phyloP scores from a whole-genome alignment of 1,140 invertebrate genomes.

The Bicyclus anynana region DNA sequence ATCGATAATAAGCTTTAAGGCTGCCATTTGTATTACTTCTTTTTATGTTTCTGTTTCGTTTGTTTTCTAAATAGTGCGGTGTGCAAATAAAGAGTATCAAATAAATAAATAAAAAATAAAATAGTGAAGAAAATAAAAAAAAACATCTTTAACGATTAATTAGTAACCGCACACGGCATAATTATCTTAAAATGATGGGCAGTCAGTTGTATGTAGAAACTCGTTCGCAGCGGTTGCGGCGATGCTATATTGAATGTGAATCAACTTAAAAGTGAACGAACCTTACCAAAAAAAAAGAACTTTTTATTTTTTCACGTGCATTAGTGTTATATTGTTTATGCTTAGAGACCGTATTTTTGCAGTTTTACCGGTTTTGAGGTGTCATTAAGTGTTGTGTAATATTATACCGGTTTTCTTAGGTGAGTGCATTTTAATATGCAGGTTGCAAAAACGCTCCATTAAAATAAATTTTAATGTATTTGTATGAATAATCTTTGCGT shows the following conservation, averaged over 20 bases:
- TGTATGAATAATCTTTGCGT: no score
- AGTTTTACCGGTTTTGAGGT: not conserved
- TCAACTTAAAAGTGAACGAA: not conserved
- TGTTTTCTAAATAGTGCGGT: no score
- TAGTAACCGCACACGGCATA: conserved; percentile 1
- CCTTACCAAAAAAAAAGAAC: not conserved
- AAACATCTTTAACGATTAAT: not conserved
- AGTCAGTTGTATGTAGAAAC: conserved; percentile 23
- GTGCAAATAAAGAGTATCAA: no score
- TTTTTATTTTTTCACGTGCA: no score
- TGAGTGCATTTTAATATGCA: not conserved
- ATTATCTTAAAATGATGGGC: conserved; percentile 1
- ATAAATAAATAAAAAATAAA: not conserved
- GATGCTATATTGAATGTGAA: not conserved
- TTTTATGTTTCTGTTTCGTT: no score
- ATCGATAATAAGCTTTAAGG: no score
- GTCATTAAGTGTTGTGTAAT: not conserved
- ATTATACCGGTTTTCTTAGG: conserved; percentile 9
- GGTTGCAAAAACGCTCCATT: no score
- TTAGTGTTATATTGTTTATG: no score
- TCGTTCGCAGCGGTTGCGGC: conserved; percentile 16
- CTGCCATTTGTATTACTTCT: no score
- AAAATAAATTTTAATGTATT: no score
- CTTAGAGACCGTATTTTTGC: not conserved
- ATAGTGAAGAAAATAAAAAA: not conserved